These are phyloP conservation scores for Romanogobio albipinnatus DNA, from an alignment of 2,113 vertebrate genomes.

Conservation along the genomic window DNA sequence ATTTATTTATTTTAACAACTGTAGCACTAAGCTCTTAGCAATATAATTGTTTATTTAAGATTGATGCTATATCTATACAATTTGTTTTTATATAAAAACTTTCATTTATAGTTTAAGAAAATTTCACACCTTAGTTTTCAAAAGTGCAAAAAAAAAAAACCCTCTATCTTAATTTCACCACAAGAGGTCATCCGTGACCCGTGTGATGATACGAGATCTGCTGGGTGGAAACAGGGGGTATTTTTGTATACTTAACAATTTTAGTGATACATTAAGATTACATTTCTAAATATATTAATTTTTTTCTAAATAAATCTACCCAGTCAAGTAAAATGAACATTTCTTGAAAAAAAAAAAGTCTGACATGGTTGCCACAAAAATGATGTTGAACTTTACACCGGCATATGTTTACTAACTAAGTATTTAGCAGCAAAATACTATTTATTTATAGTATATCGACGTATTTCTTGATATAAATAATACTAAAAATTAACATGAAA, in stretches of 20 bases:
- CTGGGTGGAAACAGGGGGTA: not conserved
- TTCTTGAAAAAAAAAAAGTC: no score
- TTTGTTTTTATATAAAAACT: no score
- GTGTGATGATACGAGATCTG: not conserved
- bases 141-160: no score
- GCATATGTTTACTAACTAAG: not conserved
- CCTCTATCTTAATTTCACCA: slow-evolving; percentile 4
- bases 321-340: not conserved
- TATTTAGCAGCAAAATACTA: not conserved
- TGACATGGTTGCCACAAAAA: not conserved
- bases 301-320: not conserved
- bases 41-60: not conserved
- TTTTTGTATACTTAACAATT: not conserved
- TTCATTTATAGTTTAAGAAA: not conserved
- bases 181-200: not conserved
- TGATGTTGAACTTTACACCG: not conserved
- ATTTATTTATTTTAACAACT: no score
- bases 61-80: no score
- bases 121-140: not conserved
- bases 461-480: not conserved
- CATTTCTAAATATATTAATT: not conserved
- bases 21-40: not conserved
- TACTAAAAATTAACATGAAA: not conserved
- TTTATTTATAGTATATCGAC: not conserved
- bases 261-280: not conserved